These are phyloP conservation scores for Microctonus brassicae DNA, from an alignment of 2,888 invertebrate genomes.

Conservation along the genomic window DNA sequence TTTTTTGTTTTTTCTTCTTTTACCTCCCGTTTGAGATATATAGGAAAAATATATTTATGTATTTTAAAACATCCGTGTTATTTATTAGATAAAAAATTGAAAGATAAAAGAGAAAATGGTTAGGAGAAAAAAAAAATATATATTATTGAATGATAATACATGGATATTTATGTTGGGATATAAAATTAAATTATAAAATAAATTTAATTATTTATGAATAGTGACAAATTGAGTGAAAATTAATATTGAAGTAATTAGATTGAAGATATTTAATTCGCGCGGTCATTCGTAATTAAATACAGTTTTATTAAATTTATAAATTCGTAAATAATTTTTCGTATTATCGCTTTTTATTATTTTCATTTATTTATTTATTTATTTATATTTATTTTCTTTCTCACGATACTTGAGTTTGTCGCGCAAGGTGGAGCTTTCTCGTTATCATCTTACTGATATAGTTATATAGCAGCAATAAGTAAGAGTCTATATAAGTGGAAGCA, in stretches of 20 bases:
- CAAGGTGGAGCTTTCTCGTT: too few relatives aligned
- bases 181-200: not conserved
- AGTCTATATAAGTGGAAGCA: not conserved
- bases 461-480: not conserved
- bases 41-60: not conserved
- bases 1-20: not conserved
- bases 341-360: not conserved
- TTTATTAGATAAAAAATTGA: not conserved
- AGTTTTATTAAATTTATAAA: not conserved
- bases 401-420: too few relatives aligned
- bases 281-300: not conserved
- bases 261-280: not conserved
- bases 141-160: not conserved
- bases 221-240: slow-evolving; percentile 10
- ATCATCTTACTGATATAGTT: not conserved
- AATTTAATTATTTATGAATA: slow-evolving; percentile 5
- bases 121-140: not conserved
- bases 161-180: not conserved
- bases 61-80: not conserved
- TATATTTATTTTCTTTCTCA: not conserved
- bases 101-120: not conserved
- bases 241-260: slow-evolving; percentile 1
- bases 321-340: not conserved
- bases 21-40: not conserved
- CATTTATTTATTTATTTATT: not conserved